These are phyloP conservation scores for Hiodon alosoides DNA, from an alignment of 2,113 vertebrate species.

Conservation along the genomic window DNA sequence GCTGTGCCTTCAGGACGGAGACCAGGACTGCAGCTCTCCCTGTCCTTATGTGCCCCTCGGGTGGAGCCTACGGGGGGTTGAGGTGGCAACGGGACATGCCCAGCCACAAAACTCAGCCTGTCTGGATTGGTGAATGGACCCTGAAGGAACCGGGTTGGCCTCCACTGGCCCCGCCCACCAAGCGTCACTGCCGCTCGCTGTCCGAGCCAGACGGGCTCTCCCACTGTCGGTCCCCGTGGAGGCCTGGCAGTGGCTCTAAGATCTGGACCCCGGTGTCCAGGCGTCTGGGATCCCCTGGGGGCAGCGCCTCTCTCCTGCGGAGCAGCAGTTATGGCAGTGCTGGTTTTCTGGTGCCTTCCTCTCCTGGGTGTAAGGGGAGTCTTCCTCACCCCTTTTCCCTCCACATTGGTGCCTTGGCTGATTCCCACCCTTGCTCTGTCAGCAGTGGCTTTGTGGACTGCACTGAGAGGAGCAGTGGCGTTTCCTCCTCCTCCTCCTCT, in stretches of 20 bases:
- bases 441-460: constrained; percentile 60
- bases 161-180: constrained; percentile 59
- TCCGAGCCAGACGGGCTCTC: constrained; percentile 66
- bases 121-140: constrained; percentile 52
- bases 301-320: constrained; percentile 57
- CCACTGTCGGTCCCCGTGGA: constrained; percentile 60
- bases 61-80: constrained; percentile 25
- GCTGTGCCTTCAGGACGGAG: constrained; percentile 46
- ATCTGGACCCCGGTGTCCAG: constrained; percentile 70
- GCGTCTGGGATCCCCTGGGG: constrained; percentile 63
- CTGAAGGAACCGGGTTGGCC: constrained; percentile 52
- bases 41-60: constrained; percentile 45
- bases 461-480: constrained; percentile 50
- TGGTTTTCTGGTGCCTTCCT: constrained; percentile 47
- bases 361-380: background rate
- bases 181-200: constrained; percentile 67
- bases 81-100: constrained; percentile 49
- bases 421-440: constrained; percentile 58
- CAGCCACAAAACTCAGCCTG: constrained; percentile 32
- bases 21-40: constrained; percentile 32
- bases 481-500: constrained; percentile 3
- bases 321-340: constrained; percentile 54
- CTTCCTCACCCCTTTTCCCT: constrained; percentile 41
- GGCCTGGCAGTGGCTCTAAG: constrained; percentile 59
- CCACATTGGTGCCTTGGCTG: constrained; percentile 29